Base-by-base conservation (phyloP, 2,888 invertebrate species). In the Ophraella communa region DNA sequence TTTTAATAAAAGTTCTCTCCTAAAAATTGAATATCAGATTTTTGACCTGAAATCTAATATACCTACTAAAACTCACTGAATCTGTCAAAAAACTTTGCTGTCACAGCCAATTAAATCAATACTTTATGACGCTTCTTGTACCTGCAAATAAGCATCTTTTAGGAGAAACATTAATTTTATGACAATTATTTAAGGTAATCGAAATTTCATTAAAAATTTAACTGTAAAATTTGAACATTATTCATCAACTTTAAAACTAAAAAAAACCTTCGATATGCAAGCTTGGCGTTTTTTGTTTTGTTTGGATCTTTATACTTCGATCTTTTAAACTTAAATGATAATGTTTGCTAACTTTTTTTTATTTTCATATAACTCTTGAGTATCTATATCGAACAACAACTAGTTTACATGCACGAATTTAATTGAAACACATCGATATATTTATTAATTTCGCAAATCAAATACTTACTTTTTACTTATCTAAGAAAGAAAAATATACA, bases 381-480 rank as follows among this genome's bases (percentile, higher is more conserved):
- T 58, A 57, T 44, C 51, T 49, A 62, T 45, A 57, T 62, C 57
- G 56, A 65, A 65, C 62, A 59, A 53, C 62, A 62, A 62, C 51
- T 60, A 69, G 61, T 71, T 68, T 63, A 59, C 70, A 74, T 73
- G 72, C 72, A 73, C 68, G 62, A 71, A 67, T 68, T 71, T 71
- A 71, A n/a, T n/a, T n/a, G n/a, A n/a, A 67, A 74, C 73, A 77
- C 76, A 77, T 65, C 73, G 71, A 76, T 75, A 75, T 73, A 74
- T 69, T 65, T 68, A 67, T 70, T 53, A 58, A 65, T 65, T 70
- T 71, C 64, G 74, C 68, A 70, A 69, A 70, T 68, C 64, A 73
- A 70, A 66, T 69, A 66, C 60, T 70, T 71, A 56, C 58, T 53
- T 57, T 57, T 27, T 23, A 54, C 47, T 62, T 61, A 56, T 65